Percentiles rank a stretch among this genome's conserved stretches.
Conservation (phyloP, 2,113 vertebrate genomes). For the Gymnorhina tibicen region DNA sequence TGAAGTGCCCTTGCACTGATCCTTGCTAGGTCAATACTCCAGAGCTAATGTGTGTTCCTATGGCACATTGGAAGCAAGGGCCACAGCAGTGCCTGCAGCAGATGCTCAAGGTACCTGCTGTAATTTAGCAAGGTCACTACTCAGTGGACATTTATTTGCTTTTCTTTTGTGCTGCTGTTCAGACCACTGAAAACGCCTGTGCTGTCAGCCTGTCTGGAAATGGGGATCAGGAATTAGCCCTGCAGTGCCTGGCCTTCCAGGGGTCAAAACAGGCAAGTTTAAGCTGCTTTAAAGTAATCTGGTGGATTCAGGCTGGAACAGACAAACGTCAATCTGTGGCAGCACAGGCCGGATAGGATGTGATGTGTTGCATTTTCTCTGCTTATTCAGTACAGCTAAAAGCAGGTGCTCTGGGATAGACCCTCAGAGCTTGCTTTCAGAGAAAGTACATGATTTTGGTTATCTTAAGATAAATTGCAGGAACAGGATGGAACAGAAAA, state of each 20-base stretch:
- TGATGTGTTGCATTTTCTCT: not conserved
- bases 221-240: not conserved
- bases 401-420: not conserved
- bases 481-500: not conserved
- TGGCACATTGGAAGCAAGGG: not conserved
- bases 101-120: not conserved
- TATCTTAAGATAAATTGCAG: not conserved
- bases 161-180: not conserved
- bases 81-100: not conserved
- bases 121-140: not conserved
- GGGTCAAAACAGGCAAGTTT: not conserved
- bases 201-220: not conserved
- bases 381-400: not conserved
- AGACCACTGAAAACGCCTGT: not conserved
- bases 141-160: not conserved
- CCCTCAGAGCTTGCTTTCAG: not conserved
- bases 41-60: not conserved
- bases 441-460: not conserved
- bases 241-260: not conserved
- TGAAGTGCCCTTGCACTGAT: constrained; percentile 12
- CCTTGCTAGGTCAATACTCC: not conserved
- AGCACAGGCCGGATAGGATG: not conserved
- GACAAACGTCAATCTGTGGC: not conserved
- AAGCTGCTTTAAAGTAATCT: constrained; percentile 24
- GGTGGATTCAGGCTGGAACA: not conserved